Evolutionary conservation across 2,888 invertebrate genomes (phyloP).

Genomic region (Boloria euphrosyne): DNA sequence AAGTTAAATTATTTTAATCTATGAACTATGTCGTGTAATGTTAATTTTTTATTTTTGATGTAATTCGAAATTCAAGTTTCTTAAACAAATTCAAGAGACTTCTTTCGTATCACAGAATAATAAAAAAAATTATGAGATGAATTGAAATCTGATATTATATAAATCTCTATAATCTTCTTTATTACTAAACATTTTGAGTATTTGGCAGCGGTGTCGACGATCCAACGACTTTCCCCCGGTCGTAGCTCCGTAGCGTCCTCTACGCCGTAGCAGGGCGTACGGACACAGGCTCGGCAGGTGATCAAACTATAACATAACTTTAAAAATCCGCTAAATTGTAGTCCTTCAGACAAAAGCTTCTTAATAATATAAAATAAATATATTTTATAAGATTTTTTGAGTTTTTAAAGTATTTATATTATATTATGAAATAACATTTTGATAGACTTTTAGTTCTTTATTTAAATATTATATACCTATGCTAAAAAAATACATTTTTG

Average conservation of each 20-base stretch:
- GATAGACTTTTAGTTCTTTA: too few species aligned
- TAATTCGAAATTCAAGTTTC: too few species aligned
- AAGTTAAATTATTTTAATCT: neutral
- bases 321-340: neutral
- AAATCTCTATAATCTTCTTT: neutral
- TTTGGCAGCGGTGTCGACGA: constrained; percentile 30
- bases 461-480: too few species aligned
- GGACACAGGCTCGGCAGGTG: constrained; percentile 10
- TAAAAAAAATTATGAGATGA: too few species aligned
- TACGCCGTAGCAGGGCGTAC: constrained; percentile 42
- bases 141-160: neutral
- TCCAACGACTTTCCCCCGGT: constrained; percentile 40
- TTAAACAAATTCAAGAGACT: too few species aligned
- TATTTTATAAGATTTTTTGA: neutral
- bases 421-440: too few species aligned
- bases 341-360: neutral
- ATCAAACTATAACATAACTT: neutral
- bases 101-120: too few species aligned
- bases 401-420: too few species aligned
- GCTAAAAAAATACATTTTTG: too few species aligned
- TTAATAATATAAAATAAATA: neutral
- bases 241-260: constrained; percentile 50
- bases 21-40: neutral
- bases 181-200: constrained; percentile 6
- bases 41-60: too few species aligned